Conservation (phyloP, 2,797 vertebrate genomes). For the Tamandua tetradactyla region DNA sequence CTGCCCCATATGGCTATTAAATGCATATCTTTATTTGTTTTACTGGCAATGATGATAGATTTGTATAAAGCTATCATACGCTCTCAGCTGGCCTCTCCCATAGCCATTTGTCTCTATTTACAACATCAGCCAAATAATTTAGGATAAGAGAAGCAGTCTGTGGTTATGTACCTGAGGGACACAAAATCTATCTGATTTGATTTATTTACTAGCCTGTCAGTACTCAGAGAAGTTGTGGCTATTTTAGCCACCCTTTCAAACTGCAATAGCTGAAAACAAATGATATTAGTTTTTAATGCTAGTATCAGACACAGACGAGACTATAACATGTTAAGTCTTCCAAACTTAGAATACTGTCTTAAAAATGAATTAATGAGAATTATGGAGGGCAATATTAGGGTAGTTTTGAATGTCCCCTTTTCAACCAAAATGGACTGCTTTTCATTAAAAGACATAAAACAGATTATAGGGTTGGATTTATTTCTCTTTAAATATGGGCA, state of each 20-base stretch:
- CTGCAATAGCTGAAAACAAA: background rate
- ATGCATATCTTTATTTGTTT: background rate
- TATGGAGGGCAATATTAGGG: background rate
- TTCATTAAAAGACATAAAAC: background rate
- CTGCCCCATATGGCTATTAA: background rate
- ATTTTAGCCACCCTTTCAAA: background rate
- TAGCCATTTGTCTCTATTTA: constrained; percentile 1
- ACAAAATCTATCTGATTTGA: background rate
- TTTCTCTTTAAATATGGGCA: background rate
- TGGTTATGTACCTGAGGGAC: background rate
- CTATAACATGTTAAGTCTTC: background rate
- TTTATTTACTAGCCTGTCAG: background rate
- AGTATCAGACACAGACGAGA: background rate
- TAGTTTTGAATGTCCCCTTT: background rate
- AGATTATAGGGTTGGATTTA: background rate
- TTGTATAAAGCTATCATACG: background rate
- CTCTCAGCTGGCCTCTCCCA: background rate
- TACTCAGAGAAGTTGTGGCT: background rate
- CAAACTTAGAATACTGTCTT: background rate
- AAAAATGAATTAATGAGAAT: background rate
- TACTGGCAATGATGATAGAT: background rate
- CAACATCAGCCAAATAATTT: background rate
- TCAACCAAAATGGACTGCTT: background rate
- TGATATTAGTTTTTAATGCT: background rate
- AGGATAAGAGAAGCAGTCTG: background rate